Conservation (phyloP, 1,140 invertebrate species). For the Euura saliciscinereae region DNA sequence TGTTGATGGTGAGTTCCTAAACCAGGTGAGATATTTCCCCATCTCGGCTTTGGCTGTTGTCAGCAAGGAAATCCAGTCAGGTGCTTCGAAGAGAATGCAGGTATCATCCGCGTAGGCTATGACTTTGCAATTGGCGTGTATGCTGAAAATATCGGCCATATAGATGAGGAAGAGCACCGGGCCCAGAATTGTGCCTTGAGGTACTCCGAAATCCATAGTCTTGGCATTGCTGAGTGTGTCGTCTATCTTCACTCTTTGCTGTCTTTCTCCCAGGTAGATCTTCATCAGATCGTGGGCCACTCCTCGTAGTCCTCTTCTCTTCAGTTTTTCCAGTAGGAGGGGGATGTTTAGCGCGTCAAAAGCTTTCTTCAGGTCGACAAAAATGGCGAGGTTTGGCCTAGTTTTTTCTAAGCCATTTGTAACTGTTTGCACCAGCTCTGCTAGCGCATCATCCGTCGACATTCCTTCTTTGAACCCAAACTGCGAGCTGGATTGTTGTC, state of each 20-base stretch:
- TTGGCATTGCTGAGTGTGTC: constrained; percentile 8
- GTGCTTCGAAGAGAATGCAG: not conserved
- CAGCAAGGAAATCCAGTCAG: not conserved
- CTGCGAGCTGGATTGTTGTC: not conserved
- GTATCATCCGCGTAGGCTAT: constrained; percentile 21
- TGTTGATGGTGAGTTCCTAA: constrained; percentile 17
- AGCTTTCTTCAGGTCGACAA: not conserved
- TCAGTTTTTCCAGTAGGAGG: not conserved
- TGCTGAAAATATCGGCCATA: constrained; percentile 18
- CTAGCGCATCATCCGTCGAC: not conserved
- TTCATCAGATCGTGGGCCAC: not conserved
- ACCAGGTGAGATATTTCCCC: constrained; percentile 14
- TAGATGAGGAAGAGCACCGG: constrained; percentile 27
- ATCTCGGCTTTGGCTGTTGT: not conserved
- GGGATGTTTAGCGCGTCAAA: not conserved
- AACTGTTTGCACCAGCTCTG: not conserved
- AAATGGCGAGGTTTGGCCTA: not conserved
- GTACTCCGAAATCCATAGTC: constrained; percentile 19
- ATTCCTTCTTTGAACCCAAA: not conserved
- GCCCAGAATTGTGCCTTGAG: constrained; percentile 27
- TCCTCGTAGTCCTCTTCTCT: not conserved
- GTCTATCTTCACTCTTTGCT: constrained; percentile 28
- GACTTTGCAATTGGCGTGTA: not conserved
- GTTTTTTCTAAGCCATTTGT: not conserved
- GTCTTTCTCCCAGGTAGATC: not conserved